Percentiles rank a stretch among this genome's conserved stretches.
Conservation (phyloP, 1,140 invertebrate species). For the Bombus terrestris region DNA sequence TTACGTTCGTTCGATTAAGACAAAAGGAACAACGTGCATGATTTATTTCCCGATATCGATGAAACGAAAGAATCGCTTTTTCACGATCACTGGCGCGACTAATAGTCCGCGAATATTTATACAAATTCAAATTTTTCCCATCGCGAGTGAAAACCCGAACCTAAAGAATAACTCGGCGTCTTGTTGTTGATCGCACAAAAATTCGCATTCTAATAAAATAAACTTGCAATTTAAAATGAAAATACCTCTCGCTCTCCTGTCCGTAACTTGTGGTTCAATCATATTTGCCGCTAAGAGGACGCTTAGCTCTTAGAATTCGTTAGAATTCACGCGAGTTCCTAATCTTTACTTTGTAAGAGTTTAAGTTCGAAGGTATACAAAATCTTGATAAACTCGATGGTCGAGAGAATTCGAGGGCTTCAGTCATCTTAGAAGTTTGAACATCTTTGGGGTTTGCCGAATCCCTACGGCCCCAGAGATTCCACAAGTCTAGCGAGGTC, state of each 20-base stretch:
- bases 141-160: too few species aligned
- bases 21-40: too few species aligned
- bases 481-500: neutral
- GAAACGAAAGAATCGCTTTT: too few species aligned
- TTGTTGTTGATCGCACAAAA: too few species aligned
- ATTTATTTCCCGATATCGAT: neutral
- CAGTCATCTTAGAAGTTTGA: constrained; percentile 1
- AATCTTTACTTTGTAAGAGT: neutral
- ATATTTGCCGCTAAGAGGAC: neutral
- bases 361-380: neutral
- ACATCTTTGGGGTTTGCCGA: neutral
- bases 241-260: too few species aligned
- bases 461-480: neutral
- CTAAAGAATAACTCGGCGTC: too few species aligned
- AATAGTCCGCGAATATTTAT: too few species aligned
- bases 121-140: too few species aligned
- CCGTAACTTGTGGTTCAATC: too few species aligned
- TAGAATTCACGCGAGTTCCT: neutral
- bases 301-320: neutral
- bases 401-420: neutral
- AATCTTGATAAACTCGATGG: neutral
- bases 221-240: too few species aligned
- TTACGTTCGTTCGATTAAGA: neutral
- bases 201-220: too few species aligned
- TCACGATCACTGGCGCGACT: too few species aligned